phyloP scores from a whole-genome alignment of 2,797 vertebrate genomes.

The Dromococcyx pavoninus region DNA sequence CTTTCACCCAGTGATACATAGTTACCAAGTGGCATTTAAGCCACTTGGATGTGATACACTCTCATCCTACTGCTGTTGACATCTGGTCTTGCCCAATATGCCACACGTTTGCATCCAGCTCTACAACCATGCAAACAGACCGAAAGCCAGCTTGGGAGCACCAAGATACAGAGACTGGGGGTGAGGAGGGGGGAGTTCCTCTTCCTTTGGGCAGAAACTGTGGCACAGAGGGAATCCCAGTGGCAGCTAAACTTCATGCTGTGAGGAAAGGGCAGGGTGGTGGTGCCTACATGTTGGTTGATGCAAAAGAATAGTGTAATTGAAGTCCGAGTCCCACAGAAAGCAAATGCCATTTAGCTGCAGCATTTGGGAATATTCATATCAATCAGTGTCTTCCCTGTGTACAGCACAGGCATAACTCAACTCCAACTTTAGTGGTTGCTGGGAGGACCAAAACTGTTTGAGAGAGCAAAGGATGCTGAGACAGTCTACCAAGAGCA shows the following conservation, averaged over 20 bases:
- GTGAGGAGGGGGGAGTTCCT: background rate
- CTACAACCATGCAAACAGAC: fast-evolving
- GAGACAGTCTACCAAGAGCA: background rate
- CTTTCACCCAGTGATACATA: background rate
- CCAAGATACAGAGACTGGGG: background rate
- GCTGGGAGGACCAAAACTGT: background rate
- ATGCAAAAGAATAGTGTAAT: background rate
- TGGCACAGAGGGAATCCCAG: background rate
- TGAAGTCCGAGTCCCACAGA: background rate
- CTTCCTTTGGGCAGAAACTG: background rate
- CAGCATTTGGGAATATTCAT: background rate
- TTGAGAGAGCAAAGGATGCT: background rate
- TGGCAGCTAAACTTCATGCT: background rate
- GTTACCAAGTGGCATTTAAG: background rate
- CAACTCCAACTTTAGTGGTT: background rate
- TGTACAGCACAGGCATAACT: background rate
- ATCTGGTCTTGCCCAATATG: background rate
- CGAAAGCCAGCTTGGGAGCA: background rate
- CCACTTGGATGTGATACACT: background rate
- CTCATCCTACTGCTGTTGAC: background rate
- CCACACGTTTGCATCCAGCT: background rate
- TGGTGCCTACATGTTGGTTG: background rate
- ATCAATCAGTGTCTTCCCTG: background rate
- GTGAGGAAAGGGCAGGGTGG: background rate
- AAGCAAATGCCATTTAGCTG: fast-evolving